phyloP scores from a whole-genome alignment of 2,888 invertebrate genomes.

The Boloria euphrosyne region DNA sequence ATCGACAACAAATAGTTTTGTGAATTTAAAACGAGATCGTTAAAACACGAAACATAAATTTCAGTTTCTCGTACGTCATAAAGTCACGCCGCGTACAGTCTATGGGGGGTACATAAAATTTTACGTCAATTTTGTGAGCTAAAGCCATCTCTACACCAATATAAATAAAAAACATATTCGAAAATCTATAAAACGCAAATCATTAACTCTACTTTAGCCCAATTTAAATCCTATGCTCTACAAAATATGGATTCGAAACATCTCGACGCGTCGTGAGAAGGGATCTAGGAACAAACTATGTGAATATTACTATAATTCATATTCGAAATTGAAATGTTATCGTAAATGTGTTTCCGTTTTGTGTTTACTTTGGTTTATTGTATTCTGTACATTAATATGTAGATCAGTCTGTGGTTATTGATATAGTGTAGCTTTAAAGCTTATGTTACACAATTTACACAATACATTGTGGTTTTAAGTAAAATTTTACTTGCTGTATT shows the following conservation, averaged over 20 bases:
- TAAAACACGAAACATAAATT: slow-evolving; percentile 27
- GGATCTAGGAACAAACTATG: slow-evolving; percentile 9
- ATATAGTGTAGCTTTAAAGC: not conserved
- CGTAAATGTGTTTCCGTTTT: slow-evolving; percentile 39
- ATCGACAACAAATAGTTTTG: slow-evolving; percentile 29
- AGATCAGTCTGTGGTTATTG: slow-evolving; percentile 10
- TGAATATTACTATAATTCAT: slow-evolving; percentile 36
- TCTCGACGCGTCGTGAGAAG: slow-evolving; percentile 6
- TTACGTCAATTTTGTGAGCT: slow-evolving; percentile 13
- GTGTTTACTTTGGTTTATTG: slow-evolving; percentile 36
- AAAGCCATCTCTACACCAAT: not conserved
- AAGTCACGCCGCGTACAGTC: slow-evolving; percentile 40
- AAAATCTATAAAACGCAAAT: not conserved
- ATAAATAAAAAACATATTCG: not conserved
- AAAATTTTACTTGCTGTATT: too few relatives aligned
- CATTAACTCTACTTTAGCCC: not conserved
- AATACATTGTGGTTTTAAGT: not conserved
- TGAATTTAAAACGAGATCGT: slow-evolving; percentile 42
- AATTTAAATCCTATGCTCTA: slow-evolving; percentile 3
- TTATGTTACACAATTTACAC: not conserved
- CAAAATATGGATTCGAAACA: not conserved
- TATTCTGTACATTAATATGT: slow-evolving; percentile 17
- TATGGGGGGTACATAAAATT: slow-evolving; percentile 43
- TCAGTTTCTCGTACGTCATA: slow-evolving; percentile 41
- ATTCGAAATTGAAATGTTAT: slow-evolving; percentile 41